These are phyloP conservation scores for Drosophila aff. DNA, from an alignment of 1,140 invertebrate genomes.

Conservation along the genomic window DNA sequence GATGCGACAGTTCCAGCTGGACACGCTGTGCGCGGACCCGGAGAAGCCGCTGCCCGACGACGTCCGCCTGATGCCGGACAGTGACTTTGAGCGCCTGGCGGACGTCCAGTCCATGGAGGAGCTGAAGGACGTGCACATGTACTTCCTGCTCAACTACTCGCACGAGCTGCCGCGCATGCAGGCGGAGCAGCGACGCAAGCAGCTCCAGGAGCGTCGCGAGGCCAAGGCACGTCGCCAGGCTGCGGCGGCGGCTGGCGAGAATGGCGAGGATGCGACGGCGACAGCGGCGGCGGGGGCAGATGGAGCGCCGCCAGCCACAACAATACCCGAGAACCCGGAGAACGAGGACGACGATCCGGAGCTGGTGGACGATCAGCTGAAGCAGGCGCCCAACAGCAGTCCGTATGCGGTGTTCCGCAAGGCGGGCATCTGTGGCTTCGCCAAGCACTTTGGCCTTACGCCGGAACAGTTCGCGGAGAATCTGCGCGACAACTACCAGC, in stretches of 20 bases:
- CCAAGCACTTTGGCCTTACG: slow-evolving; percentile 97
- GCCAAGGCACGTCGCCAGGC: slow-evolving; percentile 84
- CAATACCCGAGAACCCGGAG: slow-evolving; percentile 72
- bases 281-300: slow-evolving; percentile 46
- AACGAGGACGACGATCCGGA: slow-evolving; percentile 88
- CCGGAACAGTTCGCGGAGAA: slow-evolving; percentile 99
- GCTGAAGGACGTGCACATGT: slow-evolving; percentile 95
- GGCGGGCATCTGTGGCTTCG: slow-evolving; percentile 93
- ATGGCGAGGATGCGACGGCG: slow-evolving; percentile 85
- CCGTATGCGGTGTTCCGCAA: slow-evolving; percentile 94
- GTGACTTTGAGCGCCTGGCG: slow-evolving; percentile 93
- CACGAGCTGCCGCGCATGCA: slow-evolving; percentile 95
- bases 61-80: slow-evolving; percentile 92
- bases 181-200: slow-evolving; percentile 88
- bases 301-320: slow-evolving; percentile 12
- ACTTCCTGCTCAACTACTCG: slow-evolving; percentile 97
- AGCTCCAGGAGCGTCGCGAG: slow-evolving; percentile 87
- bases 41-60: slow-evolving; percentile 94
- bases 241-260: slow-evolving; percentile 84
- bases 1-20: slow-evolving; percentile 96
- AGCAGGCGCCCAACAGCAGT: slow-evolving; percentile 94
- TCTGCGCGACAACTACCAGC: slow-evolving; percentile 97
- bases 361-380: slow-evolving; percentile 88
- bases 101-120: slow-evolving; percentile 95
- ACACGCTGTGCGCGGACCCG: slow-evolving; percentile 92